Percentiles rank a stretch among this genome's conserved stretches.
These are phyloP conservation scores for Acrossocheilus wenchowensis DNA, from an alignment of 2,797 vertebrate species.

Conservation along the genomic window DNA sequence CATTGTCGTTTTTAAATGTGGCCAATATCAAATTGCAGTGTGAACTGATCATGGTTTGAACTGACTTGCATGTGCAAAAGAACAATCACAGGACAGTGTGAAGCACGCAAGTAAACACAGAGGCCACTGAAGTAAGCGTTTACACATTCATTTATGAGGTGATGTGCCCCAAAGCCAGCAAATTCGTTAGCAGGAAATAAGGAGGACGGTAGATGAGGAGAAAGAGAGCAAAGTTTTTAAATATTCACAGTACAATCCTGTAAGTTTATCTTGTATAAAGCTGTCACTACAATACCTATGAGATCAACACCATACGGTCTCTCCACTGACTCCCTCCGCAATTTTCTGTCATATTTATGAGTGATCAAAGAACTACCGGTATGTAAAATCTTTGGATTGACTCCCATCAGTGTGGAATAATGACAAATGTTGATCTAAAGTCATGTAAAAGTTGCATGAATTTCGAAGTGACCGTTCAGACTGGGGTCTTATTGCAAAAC, in stretches of 20 bases:
- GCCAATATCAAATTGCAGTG: too few relatives aligned
- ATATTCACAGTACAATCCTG: background rate
- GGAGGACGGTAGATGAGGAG: background rate
- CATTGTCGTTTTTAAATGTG: too few relatives aligned
- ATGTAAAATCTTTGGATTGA: background rate
- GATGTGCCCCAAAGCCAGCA: background rate
- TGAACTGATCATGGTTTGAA: background rate
- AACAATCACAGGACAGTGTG: background rate
- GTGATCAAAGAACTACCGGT: too few relatives aligned
- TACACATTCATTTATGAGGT: background rate
- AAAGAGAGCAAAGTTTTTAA: background rate
- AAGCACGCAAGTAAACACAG: too few relatives aligned
- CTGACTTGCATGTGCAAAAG: background rate
- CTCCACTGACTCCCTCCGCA: too few relatives aligned
- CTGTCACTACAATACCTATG: too few relatives aligned
- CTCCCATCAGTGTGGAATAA: background rate
- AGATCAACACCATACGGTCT: background rate
- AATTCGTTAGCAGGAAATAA: background rate
- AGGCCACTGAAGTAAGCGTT: background rate
- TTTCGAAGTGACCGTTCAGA: too few relatives aligned
- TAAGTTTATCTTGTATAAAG: background rate
- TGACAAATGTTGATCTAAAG: too few relatives aligned
- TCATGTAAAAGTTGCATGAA: too few relatives aligned
- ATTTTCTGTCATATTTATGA: too few relatives aligned
- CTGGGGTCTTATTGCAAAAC: too few relatives aligned